phyloP scores from a whole-genome alignment of 2,888 invertebrate genomes.

The Amblyjoppa proteus region DNA sequence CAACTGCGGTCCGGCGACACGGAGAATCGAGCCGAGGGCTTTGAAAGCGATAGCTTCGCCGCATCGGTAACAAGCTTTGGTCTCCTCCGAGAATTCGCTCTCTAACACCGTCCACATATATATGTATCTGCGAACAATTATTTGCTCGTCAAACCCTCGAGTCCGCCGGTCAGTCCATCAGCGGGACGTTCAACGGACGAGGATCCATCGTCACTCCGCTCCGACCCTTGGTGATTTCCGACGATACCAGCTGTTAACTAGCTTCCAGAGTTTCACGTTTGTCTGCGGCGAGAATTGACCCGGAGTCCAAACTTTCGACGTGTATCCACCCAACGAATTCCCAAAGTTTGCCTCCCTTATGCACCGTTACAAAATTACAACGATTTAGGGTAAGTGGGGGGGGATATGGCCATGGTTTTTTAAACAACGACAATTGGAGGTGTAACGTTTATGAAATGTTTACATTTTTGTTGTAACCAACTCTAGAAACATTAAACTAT shows the following conservation, averaged over 20 bases:
- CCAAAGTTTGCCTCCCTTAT: neutral
- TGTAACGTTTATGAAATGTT: no score
- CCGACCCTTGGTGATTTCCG: constrained; percentile 34
- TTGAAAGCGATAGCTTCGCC: constrained; percentile 47
- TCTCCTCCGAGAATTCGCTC: constrained; percentile 56
- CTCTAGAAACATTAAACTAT: no score
- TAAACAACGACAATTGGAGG: no score
- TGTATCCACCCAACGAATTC: neutral
- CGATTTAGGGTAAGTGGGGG: neutral
- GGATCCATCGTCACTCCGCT: constrained; percentile 29
- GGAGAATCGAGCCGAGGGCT: constrained; percentile 28
- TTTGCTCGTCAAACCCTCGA: constrained; percentile 58
- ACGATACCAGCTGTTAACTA: constrained; percentile 30
- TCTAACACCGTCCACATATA: constrained; percentile 29
- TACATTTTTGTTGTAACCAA: no score
- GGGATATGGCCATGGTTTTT: no score
- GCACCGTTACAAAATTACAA: neutral
- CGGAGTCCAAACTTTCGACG: constrained; percentile 7
- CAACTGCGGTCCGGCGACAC: constrained; percentile 24
- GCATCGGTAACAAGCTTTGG: constrained; percentile 54
- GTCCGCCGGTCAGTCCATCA: constrained; percentile 22
- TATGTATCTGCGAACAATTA: constrained; percentile 49
- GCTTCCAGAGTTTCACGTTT: constrained; percentile 23
- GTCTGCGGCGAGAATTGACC: constrained; percentile 33
- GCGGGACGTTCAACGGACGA: constrained; percentile 18